Base-by-base conservation (phyloP, 2,888 invertebrate genomes). In the Phaedon cochleariae region DNA sequence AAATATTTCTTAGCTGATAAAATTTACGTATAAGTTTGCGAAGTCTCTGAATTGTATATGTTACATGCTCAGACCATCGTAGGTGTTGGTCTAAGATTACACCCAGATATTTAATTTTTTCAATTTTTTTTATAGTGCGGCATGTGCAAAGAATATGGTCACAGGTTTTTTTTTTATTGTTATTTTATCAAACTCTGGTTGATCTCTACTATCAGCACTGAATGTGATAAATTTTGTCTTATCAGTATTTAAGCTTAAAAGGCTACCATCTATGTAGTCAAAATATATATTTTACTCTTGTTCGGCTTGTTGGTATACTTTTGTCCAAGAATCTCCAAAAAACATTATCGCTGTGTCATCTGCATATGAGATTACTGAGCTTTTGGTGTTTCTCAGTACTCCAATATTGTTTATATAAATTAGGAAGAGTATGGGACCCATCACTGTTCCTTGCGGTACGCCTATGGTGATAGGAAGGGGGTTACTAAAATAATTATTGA, bases 1-100 rank as follows among this genome's bases (percentile, higher is more conserved):
- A 34, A 34, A 34, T 34, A 34, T 34, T 34, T 34, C 34, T 34
- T 10, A 34, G 34, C 34, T 34, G 26, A 26, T 26, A 26, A 26
- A 26, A 26, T 26, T 26, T 26, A 26, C 26, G 26, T 26, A 26
- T 26, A 34, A 34, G 34, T 34, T 34, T 34, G 5, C 34, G 34
- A 34, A 34, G 34, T 34, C 34, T 34, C 34, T 9, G 34, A 34
- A 34, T 34, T 34, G 34, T 34, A 34, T 34, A 34, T 34, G 34
- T 7, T 34, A 34, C 34, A 34, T 34, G 34, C 34, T 34, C 34
- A 34, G 34, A 34, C 34, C 34, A 34, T 34, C 34, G 34, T 34
- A 34, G 34, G 34, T 51, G 51, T 21, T 51, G 51, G 51, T 51
- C 51, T 51, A 51, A 51, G 51, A n/a, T 48, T 48, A 17, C 48